Evolutionary conservation across 1,140 invertebrate species (phyloP).

Genomic region (Anagrus nilaparvatae): DNA sequence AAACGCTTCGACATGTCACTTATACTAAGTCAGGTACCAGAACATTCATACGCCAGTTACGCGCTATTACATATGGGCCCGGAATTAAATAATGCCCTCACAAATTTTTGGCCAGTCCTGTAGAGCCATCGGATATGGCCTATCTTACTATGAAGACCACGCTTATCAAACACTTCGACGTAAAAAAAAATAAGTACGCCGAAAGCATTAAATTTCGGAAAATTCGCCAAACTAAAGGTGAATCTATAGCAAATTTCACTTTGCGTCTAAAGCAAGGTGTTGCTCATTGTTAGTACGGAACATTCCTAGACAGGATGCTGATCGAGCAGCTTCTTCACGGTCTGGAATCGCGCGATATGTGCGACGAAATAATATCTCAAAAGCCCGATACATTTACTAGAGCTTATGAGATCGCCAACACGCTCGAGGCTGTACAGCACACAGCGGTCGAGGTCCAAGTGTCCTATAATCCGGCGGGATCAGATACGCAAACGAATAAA

Average conservation of each 20-base stretch:
- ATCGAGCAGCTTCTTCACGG: not conserved
- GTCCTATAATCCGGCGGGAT: too few relatives aligned
- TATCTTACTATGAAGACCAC: conserved; percentile 13
- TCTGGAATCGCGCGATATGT: not conserved
- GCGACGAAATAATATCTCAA: not conserved
- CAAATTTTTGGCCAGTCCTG: conserved; percentile 15
- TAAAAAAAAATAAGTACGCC: conserved; percentile 11
- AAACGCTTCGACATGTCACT: not conserved
- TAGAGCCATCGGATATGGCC: conserved; percentile 3
- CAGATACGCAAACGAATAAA: too few relatives aligned
- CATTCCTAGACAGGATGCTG: not conserved
- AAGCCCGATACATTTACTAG: not conserved
- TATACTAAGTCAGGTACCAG: not conserved
- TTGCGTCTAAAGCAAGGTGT: too few relatives aligned
- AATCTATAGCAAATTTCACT: not conserved
- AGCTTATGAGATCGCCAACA: not conserved
- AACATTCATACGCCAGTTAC: not conserved
- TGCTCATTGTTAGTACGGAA: not conserved
- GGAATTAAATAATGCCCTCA: conserved; percentile 16
- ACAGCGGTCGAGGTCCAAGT: not conserved
- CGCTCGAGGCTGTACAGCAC: not conserved
- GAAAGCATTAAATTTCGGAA: conserved; percentile 16
- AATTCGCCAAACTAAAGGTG: not conserved
- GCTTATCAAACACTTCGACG: conserved; percentile 14
- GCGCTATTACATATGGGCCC: conserved; percentile 16